A percentile compares a stretch with the other conserved stretches of the same genome.
phyloP scores from a whole-genome alignment of 2,113 vertebrate genomes.

The Podocnemis expansa region DNA sequence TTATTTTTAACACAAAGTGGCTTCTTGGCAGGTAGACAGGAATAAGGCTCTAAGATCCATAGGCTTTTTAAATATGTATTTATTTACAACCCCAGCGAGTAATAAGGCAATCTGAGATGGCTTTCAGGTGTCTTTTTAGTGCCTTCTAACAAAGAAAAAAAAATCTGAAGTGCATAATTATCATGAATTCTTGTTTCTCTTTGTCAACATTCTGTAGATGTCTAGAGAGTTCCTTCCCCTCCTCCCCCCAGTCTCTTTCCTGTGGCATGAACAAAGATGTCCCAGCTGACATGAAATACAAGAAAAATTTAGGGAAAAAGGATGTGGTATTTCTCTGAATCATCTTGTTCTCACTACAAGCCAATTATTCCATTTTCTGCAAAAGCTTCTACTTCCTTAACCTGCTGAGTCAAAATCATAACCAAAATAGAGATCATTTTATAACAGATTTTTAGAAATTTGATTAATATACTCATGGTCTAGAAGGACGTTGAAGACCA shows the following conservation, averaged over 20 bases:
- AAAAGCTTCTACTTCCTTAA: not conserved
- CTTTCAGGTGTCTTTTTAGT: not conserved
- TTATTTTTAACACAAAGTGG: not conserved
- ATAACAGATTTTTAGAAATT: not conserved
- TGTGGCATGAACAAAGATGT: not conserved
- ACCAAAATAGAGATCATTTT: not conserved
- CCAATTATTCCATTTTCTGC: not conserved
- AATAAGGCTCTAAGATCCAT: not conserved
- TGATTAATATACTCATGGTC: not conserved
- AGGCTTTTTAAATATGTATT: not conserved
- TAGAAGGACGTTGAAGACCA: not conserved
- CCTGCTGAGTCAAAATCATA: not conserved
- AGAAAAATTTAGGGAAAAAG: not conserved
- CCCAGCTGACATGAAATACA: not conserved
- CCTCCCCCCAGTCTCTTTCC: not conserved
- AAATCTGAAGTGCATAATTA: not conserved
- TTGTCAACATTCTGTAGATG: not conserved
- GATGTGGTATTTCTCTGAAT: not conserved
- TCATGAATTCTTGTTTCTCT: not conserved
- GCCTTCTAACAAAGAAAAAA: not conserved
- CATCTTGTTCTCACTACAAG: not conserved
- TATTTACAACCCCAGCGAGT: not conserved
- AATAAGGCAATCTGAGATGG: rapidly evolving
- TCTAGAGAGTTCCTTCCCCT: not conserved
- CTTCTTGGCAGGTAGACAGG: not conserved